Evolutionary conservation across 92 coral and sea anemone genomes (phyloP), one percentile per base, ranked within the genome.

Genomic region (Siderastrea siderea): DNA sequence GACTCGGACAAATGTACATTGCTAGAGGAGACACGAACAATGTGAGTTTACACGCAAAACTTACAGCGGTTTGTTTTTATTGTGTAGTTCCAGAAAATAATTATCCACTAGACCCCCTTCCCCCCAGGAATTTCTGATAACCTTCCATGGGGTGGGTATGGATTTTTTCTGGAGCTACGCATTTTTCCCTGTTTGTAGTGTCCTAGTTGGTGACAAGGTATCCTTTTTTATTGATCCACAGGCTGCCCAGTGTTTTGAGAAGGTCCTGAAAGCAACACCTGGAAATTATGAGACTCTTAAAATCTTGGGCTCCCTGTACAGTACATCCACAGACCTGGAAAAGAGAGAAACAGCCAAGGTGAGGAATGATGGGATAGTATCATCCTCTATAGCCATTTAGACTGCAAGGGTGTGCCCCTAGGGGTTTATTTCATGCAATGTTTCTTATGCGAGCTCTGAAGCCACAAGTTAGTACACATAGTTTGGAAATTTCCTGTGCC

Each of bases 1-100:
- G 99, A n/a, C 95, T 97, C 8, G 99, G 99, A 54, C 99, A 97
- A 77, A 97, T 97, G 99, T 97, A 97, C 84, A 97, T 97, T 73
- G 99, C 98, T 8, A 91, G 99, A 47, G 94, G 98, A 12, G 99
- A 97, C 84, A 87, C 94, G 45, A 97, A 97, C 84, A 97, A 97
- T 81, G 99, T 96, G 87, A 92, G 99, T 79, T 47, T 2, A 47
- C 15, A 14, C 12, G 11, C 1, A 5, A 16, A 73, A 53, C 57
- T 5, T 53, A 26, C 38, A 26, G 6, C 44, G n/a, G 2, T 15
- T 3, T 17, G 3, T 19, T 6, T 64, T 64, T 6, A 60, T 1
- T 14, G 4, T 60, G 65, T 10, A 11, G 12, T 60, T 7, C 11
- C 14, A 10, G 3, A 60, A 60, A 4, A 60, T 0, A 60, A 4